A percentile compares a stretch with the other conserved stretches of the same genome.
These are phyloP conservation scores for Pseudomyrmex flavicornis DNA, from an alignment of 1,140 invertebrate species.

Conservation along the genomic window DNA sequence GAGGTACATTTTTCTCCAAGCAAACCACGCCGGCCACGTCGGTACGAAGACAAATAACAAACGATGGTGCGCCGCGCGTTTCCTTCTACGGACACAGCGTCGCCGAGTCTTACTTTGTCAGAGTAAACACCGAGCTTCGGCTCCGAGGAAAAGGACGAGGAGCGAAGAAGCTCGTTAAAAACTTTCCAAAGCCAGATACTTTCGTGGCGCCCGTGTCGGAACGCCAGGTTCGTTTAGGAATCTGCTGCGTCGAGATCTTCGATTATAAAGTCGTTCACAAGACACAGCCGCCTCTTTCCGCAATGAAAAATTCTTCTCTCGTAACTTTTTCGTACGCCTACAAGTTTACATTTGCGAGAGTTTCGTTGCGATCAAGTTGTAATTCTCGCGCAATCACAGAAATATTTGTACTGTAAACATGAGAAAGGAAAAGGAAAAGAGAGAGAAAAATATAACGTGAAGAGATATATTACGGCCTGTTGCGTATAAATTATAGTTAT, in stretches of 20 bases:
- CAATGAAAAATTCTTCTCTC: conserved; percentile 19
- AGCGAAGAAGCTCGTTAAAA: conserved; percentile 76
- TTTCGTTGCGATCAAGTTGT: conserved; percentile 5
- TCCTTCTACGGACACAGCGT: conserved; percentile 72
- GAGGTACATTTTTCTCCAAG: conserved; percentile 61
- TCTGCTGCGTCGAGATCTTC: conserved; percentile 48
- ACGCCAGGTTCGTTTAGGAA: conserved; percentile 60
- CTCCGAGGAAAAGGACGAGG: conserved; percentile 62
- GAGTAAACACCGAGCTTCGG: conserved; percentile 66
- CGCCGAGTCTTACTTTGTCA: conserved; percentile 58
- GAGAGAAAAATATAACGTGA: neutral
- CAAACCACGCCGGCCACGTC: neutral
- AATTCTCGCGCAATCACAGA: neutral
- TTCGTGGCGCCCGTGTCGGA: conserved; percentile 6
- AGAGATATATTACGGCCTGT: too few relatives aligned
- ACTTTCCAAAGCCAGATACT: conserved; percentile 74
- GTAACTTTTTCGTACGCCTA: neutral
- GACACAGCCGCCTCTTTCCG: conserved; percentile 32
- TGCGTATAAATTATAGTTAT: neutral
- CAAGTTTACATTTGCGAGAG: neutral
- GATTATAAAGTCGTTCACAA: conserved; percentile 49
- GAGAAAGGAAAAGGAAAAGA: neutral
- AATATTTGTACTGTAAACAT: neutral
- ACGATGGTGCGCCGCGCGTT: conserved; percentile 56
- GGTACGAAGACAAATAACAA: conserved; percentile 69